Percentiles rank a stretch among this genome's conserved stretches.
Evolutionary conservation across 2,797 vertebrate genomes (phyloP).

Genomic region (Tarsius wallacei): DNA sequence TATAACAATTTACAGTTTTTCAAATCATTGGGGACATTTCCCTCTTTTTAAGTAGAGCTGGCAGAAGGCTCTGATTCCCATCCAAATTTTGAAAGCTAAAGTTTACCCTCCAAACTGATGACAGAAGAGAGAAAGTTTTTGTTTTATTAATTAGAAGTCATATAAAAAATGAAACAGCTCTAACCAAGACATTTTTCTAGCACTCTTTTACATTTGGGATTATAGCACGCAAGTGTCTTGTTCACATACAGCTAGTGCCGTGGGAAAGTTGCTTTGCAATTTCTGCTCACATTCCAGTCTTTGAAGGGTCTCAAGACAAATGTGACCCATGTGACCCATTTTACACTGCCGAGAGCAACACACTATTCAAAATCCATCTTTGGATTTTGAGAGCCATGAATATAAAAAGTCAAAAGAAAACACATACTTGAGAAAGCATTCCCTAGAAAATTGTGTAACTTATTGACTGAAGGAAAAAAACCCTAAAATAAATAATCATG

Average conservation of each 20-base stretch:
- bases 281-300: conserved; percentile 72
- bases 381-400: neutral
- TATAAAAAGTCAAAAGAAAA: conserved; percentile 66
- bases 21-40: neutral
- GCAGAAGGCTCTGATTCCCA: neutral
- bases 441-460: neutral
- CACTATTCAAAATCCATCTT: conserved; percentile 14
- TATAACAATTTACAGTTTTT: neutral
- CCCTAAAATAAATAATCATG: neutral
- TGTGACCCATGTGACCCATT: conserved; percentile 1
- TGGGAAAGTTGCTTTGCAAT: neutral
- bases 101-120: neutral
- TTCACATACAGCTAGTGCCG: neutral
- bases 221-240: neutral
- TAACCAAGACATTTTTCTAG: neutral
- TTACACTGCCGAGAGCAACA: conserved; percentile 74
- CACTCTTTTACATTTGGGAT: neutral
- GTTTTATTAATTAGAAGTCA: neutral
- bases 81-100: neutral
- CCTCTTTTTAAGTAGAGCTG: neutral
- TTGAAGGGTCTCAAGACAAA: conserved; percentile 67
- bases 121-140: neutral
- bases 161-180: neutral
- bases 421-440: conserved; percentile 67
- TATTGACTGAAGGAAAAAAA: conserved; percentile 39